Evolutionary conservation across 2,797 vertebrate species (phyloP).

Genomic region (Novumbra hubbsi): DNA sequence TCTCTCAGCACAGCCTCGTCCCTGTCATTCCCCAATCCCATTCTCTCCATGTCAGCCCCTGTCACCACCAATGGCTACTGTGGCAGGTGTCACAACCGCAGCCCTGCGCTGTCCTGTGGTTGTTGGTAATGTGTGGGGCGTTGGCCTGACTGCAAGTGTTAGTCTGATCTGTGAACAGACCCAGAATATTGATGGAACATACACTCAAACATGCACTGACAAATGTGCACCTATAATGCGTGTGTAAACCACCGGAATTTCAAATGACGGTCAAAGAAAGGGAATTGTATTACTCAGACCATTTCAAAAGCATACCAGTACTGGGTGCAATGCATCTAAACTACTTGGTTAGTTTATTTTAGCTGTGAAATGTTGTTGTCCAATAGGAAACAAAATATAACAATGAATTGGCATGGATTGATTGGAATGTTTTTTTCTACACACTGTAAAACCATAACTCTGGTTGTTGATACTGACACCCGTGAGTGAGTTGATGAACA

Average conservation of each 20-base stretch:
- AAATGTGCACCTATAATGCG: neutral
- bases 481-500: too few relatives aligned
- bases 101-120: neutral
- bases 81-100: neutral
- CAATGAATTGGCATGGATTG: too few relatives aligned
- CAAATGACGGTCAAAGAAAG: too few relatives aligned
- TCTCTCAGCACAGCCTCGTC: neutral
- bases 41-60: neutral
- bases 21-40: neutral
- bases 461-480: too few relatives aligned
- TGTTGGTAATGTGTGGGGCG: neutral
- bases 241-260: neutral
- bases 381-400: too few relatives aligned
- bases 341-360: too few relatives aligned
- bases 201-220: neutral
- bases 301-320: too few relatives aligned
- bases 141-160: neutral
- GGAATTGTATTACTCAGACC: too few relatives aligned
- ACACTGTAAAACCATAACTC: too few relatives aligned
- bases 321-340: too few relatives aligned
- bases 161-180: constrained; percentile 4
- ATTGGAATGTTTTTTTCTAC: too few relatives aligned
- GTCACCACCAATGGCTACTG: neutral
- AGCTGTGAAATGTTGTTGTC: too few relatives aligned
- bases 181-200: neutral